Base-by-base conservation (phyloP, 2,797 vertebrate species). In the Ateles fusciceps region DNA sequence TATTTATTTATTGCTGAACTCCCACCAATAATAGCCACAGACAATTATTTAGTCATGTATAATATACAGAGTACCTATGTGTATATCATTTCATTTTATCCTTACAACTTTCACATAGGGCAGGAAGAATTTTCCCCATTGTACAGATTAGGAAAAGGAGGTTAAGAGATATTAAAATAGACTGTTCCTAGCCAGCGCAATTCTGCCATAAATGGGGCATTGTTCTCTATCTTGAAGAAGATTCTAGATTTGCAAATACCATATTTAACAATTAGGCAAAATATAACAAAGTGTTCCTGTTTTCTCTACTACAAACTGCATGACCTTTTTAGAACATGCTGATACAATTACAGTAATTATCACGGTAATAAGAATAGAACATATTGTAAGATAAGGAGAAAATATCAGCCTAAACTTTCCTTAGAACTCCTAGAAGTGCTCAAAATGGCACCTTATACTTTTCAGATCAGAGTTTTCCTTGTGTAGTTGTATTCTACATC, bases 221-320 rank as follows among this genome's bases (percentile, higher is more conserved):
- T 86, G 97, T 97, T 92, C 39, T 86, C 68, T 26, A 87, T 72
- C 48, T 42, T 80, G 52, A 96, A 80, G 93, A 87, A 94, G 36
- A 96, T 39, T 92, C 71, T 90, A 68, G 78, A 95, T 87, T 96
- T 89, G 36, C 61, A 97, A 98, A 96, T 93, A 91, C 1, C 83
- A 88, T 96, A 89, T 97, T 97, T 96, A 96, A 96, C 50, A 96
- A 97, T 94, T 90, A 97, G 30, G 86, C 83, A 92, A 97, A 97
- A 89, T 92, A 78, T 78, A 97, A 87, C 39, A 74, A 92, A 96
- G 19, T 87, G 57, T 97, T 96, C 84, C 85, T 94, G n/a, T 94
- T 97, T 96, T 94, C 88, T 89, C 74, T 80, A 87, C 81, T 96
- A 96, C 96, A 96, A 97, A 94, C 91, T 93, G 95, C 89, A 95